phyloP scores from a whole-genome alignment of 2,113 vertebrate genomes.

The Carassius gibelio region DNA sequence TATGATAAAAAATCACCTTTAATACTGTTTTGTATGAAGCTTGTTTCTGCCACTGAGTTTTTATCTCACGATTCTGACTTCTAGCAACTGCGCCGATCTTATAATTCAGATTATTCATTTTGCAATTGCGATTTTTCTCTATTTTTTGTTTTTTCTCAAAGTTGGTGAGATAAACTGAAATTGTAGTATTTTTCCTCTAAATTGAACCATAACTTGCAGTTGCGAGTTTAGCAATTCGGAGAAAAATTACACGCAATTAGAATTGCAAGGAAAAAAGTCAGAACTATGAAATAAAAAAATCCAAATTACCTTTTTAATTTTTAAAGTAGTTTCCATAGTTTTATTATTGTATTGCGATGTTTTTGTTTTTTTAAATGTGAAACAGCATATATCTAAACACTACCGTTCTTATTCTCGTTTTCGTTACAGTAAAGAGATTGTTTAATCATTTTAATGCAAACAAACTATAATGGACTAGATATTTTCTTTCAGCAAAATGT shows the following conservation, averaged over 20 bases:
- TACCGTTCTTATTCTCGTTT: not conserved
- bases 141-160: too few relatives aligned
- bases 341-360: not conserved
- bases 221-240: too few relatives aligned
- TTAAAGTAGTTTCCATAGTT: not conserved
- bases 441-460: not conserved
- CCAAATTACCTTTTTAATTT: not conserved
- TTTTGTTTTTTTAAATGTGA: not conserved
- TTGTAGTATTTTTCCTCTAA: not conserved
- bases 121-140: too few relatives aligned
- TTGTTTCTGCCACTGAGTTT: not conserved
- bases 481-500: not conserved
- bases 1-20: too few relatives aligned
- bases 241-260: too few relatives aligned
- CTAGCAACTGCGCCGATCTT: too few relatives aligned
- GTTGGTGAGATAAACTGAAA: too few relatives aligned
- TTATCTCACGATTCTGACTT: too few relatives aligned
- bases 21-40: not conserved
- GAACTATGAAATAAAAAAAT: too few relatives aligned
- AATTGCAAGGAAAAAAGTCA: too few relatives aligned
- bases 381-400: not conserved
- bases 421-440: not conserved
- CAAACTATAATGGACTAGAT: not conserved
- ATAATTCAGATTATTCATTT: too few relatives aligned
- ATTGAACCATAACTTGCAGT: not conserved